These are phyloP conservation scores for Archegozetes longisetosus DNA, from an alignment of 1,140 invertebrate species.

Conservation along the genomic window DNA sequence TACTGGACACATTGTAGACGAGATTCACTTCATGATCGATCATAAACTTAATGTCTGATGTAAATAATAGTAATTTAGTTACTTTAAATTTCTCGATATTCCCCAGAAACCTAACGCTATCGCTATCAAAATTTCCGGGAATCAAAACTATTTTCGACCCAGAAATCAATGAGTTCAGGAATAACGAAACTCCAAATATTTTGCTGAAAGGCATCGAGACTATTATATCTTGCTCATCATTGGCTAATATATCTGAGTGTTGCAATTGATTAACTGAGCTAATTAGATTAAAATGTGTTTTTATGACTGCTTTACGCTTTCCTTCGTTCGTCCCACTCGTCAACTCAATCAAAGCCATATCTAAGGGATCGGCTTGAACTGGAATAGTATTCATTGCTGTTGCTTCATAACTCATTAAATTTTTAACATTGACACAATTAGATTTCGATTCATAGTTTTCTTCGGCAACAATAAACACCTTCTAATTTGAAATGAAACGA, in stretches of 20 bases:
- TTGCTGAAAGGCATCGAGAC: not conserved
- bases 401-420: not conserved
- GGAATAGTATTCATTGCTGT: not conserved
- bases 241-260: not conserved
- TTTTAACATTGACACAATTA: not conserved
- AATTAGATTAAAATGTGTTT: not conserved
- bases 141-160: not conserved
- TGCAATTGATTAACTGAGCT: not conserved
- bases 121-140: not conserved
- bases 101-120: not conserved
- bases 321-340: not conserved
- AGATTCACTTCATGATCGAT: not conserved
- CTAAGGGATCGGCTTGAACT: not conserved
- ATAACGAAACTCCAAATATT: not conserved
- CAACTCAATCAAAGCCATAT: not conserved
- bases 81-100: not conserved
- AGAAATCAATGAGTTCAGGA: not conserved
- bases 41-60: not conserved
- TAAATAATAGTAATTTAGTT: not conserved
- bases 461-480: not conserved
- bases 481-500: too few species aligned
- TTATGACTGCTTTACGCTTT: not conserved
- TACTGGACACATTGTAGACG: not conserved
- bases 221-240: not conserved
- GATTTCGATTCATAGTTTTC: not conserved